Base-by-base conservation (phyloP, 2,888 invertebrate genomes). In the Emmelina monodactyla region DNA sequence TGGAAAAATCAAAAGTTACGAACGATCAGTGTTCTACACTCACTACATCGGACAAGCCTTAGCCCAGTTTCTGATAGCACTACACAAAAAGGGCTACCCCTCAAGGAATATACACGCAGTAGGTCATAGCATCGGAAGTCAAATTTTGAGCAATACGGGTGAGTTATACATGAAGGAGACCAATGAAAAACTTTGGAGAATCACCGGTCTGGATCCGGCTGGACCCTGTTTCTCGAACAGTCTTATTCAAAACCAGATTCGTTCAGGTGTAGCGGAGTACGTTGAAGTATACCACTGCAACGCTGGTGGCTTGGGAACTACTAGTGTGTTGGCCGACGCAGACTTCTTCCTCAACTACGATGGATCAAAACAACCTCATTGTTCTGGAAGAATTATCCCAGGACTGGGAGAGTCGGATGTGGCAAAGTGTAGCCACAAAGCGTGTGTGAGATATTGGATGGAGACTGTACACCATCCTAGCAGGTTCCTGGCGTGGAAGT, bases 241-340 rank as follows among this genome's bases (percentile, higher is more conserved):
- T 22, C 50, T 65, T 1, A 60, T 67, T 1, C 58, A 71, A 13
- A 63, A 80, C 28, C 73, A 83, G 39, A 59, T 86, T 1, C 65
- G 82, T 38, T 69, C 75, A 22, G 73, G 76, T 2, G 82, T 85
- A 13, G 86, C 82, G 0, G 56, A 69, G 3, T 83, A 84, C 47
- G 85, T 86, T 0, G 85, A 85, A 54, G 76, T 82, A 0, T 76
- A 84, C 42, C 86, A 86, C 51, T 85, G 85, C 5, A 84, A 84
- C 41, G 80, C 79, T 28, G 85, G 83, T 2, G 73, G 72, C 0
- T 54, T 83, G 9, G 83, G 82, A 1, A 78, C 81, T 0, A 76
- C 68, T 1, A 61, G 70, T 16, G 75, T 82, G 0, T 47, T 84
- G 13, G 85, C 82, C 14, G 83, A 83, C 39, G 68, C 70, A 0